A percentile compares a stretch with the other conserved stretches of the same genome.
Conservation (phyloP, 1,140 invertebrate genomes). For the Platorchestia sp. region DNA sequence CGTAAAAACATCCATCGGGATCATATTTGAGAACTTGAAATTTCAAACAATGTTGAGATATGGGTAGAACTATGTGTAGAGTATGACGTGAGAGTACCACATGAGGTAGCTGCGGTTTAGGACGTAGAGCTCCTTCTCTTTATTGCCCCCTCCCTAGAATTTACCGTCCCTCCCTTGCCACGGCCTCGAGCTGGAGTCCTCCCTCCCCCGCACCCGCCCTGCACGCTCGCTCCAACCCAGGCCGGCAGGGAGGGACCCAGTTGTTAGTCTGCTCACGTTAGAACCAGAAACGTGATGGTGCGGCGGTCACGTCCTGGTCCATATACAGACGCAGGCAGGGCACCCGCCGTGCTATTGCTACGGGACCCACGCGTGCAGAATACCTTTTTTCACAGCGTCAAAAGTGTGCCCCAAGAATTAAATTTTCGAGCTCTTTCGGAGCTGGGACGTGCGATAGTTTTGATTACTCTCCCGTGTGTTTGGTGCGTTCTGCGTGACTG, state of each 20-base stretch:
- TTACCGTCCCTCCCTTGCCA: too few relatives aligned
- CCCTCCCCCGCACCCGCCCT: background rate
- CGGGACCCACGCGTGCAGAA: conserved; percentile 24
- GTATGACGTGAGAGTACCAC: background rate
- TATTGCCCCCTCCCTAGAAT: background rate
- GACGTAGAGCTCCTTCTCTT: background rate
- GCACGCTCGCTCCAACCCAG: background rate
- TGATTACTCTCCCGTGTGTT: conserved; percentile 33
- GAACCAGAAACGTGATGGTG: conserved; percentile 51
- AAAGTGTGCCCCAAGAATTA: conserved; percentile 53
- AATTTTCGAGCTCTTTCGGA: conserved; percentile 26
- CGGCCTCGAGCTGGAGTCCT: background rate
- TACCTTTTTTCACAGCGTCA: conserved; percentile 43
- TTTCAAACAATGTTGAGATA: background rate
- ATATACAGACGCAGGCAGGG: conserved; percentile 25
- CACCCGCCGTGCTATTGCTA: conserved; percentile 39
- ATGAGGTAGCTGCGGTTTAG: background rate
- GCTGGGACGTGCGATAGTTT: conserved; percentile 34
- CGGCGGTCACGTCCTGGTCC: conserved; percentile 41
- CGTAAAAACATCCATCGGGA: background rate
- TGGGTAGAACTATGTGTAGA: background rate
- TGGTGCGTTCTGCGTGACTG: conserved; percentile 33
- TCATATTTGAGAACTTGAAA: background rate
- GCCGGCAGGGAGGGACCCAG: conserved; percentile 13
- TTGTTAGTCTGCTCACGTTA: conserved; percentile 53